These are phyloP conservation scores for Habropoda laboriosa DNA, from an alignment of 1,140 invertebrate species.

Conservation along the genomic window DNA sequence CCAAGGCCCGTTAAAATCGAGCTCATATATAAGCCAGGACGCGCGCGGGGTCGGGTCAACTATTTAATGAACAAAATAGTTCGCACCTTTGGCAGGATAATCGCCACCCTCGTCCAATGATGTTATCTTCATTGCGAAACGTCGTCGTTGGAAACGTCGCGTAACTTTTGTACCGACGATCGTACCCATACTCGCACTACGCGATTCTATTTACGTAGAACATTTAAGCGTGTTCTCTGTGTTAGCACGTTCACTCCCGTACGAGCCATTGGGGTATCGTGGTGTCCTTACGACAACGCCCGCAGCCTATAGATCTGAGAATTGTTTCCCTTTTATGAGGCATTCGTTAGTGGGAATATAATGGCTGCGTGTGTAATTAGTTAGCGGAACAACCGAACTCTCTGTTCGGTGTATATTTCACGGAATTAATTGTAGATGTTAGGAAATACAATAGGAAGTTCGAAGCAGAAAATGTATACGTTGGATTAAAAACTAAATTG, in stretches of 20 bases:
- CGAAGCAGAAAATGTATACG: no score
- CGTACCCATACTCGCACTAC: background rate
- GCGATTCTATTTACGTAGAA: background rate
- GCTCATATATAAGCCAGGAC: slow-evolving; percentile 5
- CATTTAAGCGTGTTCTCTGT: background rate
- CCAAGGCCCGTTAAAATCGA: slow-evolving; percentile 24
- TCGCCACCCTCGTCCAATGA: background rate
- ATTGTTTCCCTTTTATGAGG: background rate
- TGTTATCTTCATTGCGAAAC: background rate
- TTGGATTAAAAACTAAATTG: no score
- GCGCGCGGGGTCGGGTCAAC: background rate
- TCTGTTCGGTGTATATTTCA: no score
- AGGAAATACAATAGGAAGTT: no score
- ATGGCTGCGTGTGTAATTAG: background rate
- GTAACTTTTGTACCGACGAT: background rate
- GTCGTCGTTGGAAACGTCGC: background rate
- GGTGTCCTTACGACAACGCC: no score
- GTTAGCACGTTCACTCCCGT: background rate
- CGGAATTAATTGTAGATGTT: background rate
- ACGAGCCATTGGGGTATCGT: background rate
- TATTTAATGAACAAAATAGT: slow-evolving; percentile 37
- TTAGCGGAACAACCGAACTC: background rate
- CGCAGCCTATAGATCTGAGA: background rate
- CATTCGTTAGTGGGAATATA: background rate
- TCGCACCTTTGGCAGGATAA: slow-evolving; percentile 11